phyloP scores from a whole-genome alignment of 2,888 invertebrate genomes.

The Philhelius pedissequus region DNA sequence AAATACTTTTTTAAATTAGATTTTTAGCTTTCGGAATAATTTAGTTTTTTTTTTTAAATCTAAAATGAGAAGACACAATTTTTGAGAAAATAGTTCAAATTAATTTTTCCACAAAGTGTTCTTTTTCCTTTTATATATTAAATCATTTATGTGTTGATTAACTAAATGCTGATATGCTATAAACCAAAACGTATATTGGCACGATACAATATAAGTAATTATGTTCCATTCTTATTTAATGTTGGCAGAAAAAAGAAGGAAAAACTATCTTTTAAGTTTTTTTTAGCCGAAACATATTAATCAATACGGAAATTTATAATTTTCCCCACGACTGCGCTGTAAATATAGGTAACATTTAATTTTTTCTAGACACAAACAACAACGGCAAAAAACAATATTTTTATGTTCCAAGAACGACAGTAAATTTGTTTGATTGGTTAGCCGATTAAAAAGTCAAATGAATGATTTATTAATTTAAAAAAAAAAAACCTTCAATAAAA shows the following conservation, averaged over 20 bases:
- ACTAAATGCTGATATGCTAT: background rate
- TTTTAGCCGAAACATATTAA: background rate
- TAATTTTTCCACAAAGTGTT: background rate
- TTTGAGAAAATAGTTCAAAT: background rate
- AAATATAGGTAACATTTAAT: background rate
- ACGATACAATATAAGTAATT: background rate
- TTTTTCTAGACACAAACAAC: background rate
- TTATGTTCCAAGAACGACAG: background rate
- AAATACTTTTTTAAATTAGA: background rate
- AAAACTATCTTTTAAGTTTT: background rate
- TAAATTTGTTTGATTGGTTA: background rate
- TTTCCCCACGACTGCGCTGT: background rate
- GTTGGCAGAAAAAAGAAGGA: background rate
- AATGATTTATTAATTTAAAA: too few species aligned
- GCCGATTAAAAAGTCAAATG: too few species aligned
- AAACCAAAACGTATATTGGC: background rate
- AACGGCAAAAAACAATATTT: background rate
- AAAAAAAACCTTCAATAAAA: background rate
- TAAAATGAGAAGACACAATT: background rate
- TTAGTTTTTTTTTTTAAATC: background rate
- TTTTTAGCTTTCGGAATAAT: background rate
- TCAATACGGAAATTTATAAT: conserved; percentile 4
- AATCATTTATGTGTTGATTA: background rate
- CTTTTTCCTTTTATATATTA: background rate
- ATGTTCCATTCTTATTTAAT: background rate